Conservation (phyloP, 2,113 vertebrate species). For the Eupsittula cactorum region DNA sequence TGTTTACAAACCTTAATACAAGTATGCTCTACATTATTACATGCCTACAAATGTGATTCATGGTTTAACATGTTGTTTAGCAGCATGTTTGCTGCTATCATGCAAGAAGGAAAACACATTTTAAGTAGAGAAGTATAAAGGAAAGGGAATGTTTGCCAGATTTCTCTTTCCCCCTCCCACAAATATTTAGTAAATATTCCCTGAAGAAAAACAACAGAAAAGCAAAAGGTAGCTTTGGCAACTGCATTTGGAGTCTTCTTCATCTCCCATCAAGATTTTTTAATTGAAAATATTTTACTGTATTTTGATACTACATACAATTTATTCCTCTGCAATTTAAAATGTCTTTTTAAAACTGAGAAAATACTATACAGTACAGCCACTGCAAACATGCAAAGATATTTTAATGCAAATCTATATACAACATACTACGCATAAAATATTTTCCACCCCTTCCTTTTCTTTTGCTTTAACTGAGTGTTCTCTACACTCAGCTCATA, state of each 20-base stretch:
- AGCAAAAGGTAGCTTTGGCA: background rate
- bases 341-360: background rate
- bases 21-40: background rate
- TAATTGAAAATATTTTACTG: background rate
- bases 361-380: background rate
- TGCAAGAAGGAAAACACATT: background rate
- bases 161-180: background rate
- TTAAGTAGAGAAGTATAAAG: background rate
- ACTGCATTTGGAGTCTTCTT: background rate
- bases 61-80: background rate
- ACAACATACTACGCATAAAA: background rate
- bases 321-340: background rate
- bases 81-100: background rate
- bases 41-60: background rate
- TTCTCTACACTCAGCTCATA: conserved; percentile 52
- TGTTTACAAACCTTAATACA: conserved; percentile 26
- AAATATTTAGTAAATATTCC: background rate
- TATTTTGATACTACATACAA: background rate
- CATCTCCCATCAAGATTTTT: background rate
- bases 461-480: background rate
- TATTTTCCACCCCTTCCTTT: background rate
- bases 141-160: background rate
- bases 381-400: background rate
- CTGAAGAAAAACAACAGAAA: background rate
- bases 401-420: background rate